A percentile compares a stretch with the other conserved stretches of the same genome.
Evolutionary conservation across 35 echinoderm and acorn worm genomes (phyloP).

Genomic region (Ophioderma brevispina): DNA sequence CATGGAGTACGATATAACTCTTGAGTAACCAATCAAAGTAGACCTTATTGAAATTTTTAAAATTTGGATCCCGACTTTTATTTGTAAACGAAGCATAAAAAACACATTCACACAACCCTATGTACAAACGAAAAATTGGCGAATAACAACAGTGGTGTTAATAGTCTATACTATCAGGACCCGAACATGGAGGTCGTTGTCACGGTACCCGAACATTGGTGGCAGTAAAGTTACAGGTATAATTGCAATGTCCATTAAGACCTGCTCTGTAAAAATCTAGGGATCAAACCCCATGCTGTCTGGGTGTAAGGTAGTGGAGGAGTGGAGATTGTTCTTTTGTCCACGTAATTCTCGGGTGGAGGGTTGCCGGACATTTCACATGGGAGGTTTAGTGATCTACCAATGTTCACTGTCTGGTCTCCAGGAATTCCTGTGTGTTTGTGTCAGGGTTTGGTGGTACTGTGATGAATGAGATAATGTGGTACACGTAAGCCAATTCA

Average conservation of each 20-base stretch:
- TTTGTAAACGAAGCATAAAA: too few species aligned
- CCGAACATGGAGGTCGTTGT: constrained; percentile 60
- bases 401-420: constrained; percentile 42
- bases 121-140: too few species aligned
- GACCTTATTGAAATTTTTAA: too few species aligned
- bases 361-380: constrained; percentile 74
- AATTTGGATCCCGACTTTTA: too few species aligned
- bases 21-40: too few species aligned
- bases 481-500: too few species aligned
- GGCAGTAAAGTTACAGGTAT: constrained; percentile 87
- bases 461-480: too few species aligned
- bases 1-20: too few species aligned
- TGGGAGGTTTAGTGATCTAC: constrained; percentile 49
- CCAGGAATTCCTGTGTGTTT: constrained; percentile 13
- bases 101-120: too few species aligned
- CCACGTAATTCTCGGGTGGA: constrained; percentile 77
- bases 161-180: too few species aligned
- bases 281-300: constrained; percentile 25
- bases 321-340: constrained; percentile 45
- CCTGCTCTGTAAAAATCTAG: constrained; percentile 56
- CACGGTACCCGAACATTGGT: constrained; percentile 68
- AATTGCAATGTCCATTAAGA: constrained; percentile 66
- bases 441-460: constrained; percentile 2
- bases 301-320: not conserved
- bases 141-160: too few species aligned